Base-by-base conservation (phyloP, 2,797 vertebrate species). In the Sylvilagus floridanus region DNA sequence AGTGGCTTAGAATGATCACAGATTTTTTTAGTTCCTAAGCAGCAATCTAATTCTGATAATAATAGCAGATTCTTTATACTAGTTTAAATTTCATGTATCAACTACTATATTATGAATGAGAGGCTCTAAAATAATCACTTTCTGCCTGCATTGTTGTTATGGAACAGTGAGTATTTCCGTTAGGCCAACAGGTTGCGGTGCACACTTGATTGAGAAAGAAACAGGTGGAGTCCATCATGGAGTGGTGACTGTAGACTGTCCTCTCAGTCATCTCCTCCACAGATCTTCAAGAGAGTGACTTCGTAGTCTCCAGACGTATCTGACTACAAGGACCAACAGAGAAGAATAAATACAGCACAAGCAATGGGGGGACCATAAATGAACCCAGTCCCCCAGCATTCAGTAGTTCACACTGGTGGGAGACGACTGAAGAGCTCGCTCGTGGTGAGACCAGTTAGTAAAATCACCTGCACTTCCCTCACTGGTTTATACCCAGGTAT, bases 271-370 rank as follows among this genome's bases (percentile, higher is more conserved):
- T 98, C 98, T 95, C 97, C 98, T 86, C 98, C 98, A 47, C 98
- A 98, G 82, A 98, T 96, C 91, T 85, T 94, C 83, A 98, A 97
- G 62, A 98, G 97, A 2, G 97, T 22, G 22, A 78, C n/a, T 3
- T 86, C 95, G 19, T 98, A 98, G 90, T 95, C 88, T 69, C 98
- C 98, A 0, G 98, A 98, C 85, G 98, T 97, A 72, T 99, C 98
- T 6, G 98, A 98, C 98, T 99, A 84, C 60, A 81, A 0, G 26
- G 63, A 47, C 3, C 4, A 1, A 68, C 1, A 66, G 54, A 84
- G 37, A 93, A 90, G 71, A 91, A 88, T 1, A 83, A 50, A 83
- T 1, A 24, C 0, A 50, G 32, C 37, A 9, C 73, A 10, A 77
- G 28, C 28, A 62, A 76, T 35, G 12, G 14, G 0, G n/a, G n/a